Evolutionary conservation across 2,797 vertebrate species (phyloP), one percentile per base, ranked within the genome.

Genomic region (Oreochromis mossambicus): DNA sequence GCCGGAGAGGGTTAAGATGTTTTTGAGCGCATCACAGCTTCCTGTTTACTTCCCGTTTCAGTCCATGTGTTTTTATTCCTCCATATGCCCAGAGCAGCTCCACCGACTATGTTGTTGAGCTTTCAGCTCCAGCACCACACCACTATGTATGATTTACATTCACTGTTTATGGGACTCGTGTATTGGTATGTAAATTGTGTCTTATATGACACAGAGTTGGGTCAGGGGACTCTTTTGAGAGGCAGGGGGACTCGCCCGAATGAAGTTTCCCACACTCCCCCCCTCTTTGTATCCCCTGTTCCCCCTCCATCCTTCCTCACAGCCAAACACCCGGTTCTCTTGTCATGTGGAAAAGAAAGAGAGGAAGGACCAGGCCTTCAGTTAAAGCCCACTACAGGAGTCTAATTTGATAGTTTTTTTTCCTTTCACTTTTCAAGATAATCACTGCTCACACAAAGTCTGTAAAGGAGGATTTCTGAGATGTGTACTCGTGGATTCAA

Each of bases 131-230:
- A 38, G 48, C 73, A 24, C 15, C 54, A 73, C 54, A 73, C 78
- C 87, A 8, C 81, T 78, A 24, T 82, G 78, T 78, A 81, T 87
- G 87, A 82, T 38, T 91, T 91, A 88, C 83, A 83, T 78, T 86
- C 66, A 66, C 83, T 84, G 88, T 93, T 94, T 92, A 82, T 84
- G 68, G 78, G 79, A 55, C 90, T 86, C 80, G 43, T 58, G 89
- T 83, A 95, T 96, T 96, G 93, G 95, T 95, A 96, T 96, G 96
- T 92, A 93, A 96, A 96, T 96, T 80, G 36, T 43, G 73, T 84
- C 80, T 91, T 87, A 88, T 81, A 87, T 78, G 68, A 61, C 83
- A 13, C 83, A 76, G 84, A 87, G 91, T 87, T 85, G 86, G 90
- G 91, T 91, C 86, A 90, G 81, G 78, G 89, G 50, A 90, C 85